These are phyloP conservation scores for Theristus sp. DNA, from an alignment of 2,888 invertebrate species.

Conservation along the genomic window DNA sequence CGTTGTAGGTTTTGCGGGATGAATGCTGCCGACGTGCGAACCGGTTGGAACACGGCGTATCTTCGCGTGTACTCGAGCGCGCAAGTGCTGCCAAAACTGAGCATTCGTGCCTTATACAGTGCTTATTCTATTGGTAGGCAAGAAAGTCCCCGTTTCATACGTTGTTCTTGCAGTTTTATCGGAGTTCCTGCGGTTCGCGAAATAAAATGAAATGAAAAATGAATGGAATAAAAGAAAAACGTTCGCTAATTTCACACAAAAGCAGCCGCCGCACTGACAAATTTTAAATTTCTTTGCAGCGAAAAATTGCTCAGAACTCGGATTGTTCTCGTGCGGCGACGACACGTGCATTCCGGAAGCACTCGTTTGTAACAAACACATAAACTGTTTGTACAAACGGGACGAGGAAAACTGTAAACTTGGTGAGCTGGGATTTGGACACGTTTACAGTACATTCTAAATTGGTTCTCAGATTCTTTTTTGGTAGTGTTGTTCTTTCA, in stretches of 20 bases:
- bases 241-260: no score
- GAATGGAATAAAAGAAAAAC: no score
- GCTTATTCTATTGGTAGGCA: neutral
- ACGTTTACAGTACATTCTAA: no score
- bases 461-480: no score
- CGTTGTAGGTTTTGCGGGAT: constrained; percentile 12
- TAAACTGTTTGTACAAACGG: constrained; percentile 20
- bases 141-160: no score
- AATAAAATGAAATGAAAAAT: no score
- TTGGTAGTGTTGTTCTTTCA: no score
- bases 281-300: constrained; percentile 13
- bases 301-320: constrained; percentile 19
- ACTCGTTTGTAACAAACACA: constrained; percentile 18
- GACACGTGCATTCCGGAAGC: constrained; percentile 22
- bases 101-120: constrained; percentile 2
- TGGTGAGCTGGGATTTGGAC: neutral
- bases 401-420: constrained; percentile 14
- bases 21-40: constrained; percentile 14
- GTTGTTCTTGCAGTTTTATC: no score
- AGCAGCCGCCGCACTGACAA: no score
- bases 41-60: constrained; percentile 13
- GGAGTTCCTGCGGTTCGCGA: no score
- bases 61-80: constrained; percentile 10
- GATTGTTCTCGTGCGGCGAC: constrained; percentile 23
- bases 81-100: neutral